Evolutionary conservation across 2,797 vertebrate species (phyloP).

Genomic region (Anguilla pacifica): DNA sequence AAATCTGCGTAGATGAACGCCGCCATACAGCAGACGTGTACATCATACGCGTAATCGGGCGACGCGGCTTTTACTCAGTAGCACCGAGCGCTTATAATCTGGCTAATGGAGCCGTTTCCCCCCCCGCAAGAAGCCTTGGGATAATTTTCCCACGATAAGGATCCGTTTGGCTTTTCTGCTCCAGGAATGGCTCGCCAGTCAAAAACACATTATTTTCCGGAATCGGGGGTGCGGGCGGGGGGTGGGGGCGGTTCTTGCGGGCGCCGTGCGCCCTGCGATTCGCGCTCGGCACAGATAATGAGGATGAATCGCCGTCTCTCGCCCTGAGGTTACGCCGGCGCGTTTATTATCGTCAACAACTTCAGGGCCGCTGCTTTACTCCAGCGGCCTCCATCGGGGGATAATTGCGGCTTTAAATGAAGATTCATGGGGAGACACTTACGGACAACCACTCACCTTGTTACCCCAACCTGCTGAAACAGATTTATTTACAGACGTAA

Average conservation of each 20-base stretch:
- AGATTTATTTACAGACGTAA: conserved; percentile 1
- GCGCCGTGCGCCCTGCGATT: background rate
- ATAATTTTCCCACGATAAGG: background rate
- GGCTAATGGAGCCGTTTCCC: background rate
- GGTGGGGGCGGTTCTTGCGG: background rate
- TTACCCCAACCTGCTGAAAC: background rate
- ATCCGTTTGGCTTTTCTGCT: background rate
- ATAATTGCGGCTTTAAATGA: background rate
- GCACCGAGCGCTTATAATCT: background rate
- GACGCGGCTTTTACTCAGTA: background rate
- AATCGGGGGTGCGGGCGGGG: background rate
- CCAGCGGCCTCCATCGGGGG: background rate
- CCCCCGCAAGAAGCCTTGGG: background rate
- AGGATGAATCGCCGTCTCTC: background rate
- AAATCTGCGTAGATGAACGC: background rate
- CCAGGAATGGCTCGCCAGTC: background rate
- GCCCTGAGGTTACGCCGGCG: background rate
- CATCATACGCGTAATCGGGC: background rate
- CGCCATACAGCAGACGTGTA: background rate
- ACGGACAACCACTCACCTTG: background rate
- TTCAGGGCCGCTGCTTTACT: background rate
- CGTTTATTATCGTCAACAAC: background rate
- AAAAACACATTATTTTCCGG: background rate
- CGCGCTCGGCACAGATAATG: background rate
- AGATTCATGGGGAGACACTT: background rate